phyloP scores from a whole-genome alignment of 1,140 invertebrate species.

The Drosophila saltans region DNA sequence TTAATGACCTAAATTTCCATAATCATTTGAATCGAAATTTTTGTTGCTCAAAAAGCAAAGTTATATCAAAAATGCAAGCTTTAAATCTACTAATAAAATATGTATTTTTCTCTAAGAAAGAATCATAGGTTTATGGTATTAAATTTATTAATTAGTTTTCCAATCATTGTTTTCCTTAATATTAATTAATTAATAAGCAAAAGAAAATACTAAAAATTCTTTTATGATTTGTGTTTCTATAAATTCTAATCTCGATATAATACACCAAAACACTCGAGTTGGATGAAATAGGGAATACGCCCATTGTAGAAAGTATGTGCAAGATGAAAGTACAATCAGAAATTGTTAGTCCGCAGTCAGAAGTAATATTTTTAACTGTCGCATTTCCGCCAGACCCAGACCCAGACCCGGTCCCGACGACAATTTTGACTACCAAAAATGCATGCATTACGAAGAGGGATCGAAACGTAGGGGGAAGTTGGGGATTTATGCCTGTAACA shows the following conservation, averaged over 20 bases:
- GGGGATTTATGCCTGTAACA: slow-evolving; percentile 2
- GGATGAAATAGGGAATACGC: neutral
- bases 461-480: neutral
- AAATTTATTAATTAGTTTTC: no score
- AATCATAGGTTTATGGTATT: no score
- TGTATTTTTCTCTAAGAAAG: no score
- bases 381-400: slow-evolving; percentile 62
- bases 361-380: slow-evolving; percentile 52
- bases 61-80: no score
- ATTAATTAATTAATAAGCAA: no score
- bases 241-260: no score
- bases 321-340: slow-evolving; percentile 1
- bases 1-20: neutral
- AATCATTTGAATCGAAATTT: neutral
- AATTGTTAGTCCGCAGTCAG: slow-evolving; percentile 1
- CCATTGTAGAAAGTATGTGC: neutral
- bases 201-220: no score
- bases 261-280: no score
- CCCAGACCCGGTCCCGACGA: slow-evolving; percentile 25
- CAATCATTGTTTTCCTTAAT: no score
- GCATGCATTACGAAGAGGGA: slow-evolving; percentile 49
- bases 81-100: no score
- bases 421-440: slow-evolving; percentile 67
- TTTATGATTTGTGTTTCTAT: no score
- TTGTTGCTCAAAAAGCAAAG: no score